phyloP scores from a whole-genome alignment of 1,140 invertebrate species.

The Matsumurasca onukii region DNA sequence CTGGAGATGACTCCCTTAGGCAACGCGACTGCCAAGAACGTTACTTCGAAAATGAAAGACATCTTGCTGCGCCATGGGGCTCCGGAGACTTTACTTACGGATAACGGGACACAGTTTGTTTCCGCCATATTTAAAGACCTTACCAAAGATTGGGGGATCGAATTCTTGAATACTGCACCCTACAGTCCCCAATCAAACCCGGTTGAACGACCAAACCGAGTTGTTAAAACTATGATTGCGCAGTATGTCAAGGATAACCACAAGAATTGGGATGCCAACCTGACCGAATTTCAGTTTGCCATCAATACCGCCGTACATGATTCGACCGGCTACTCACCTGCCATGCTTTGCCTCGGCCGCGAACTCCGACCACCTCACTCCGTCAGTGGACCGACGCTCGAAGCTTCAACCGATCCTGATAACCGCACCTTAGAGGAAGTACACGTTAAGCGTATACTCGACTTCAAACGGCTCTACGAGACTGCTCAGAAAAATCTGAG shows the following conservation, averaged over 20 bases:
- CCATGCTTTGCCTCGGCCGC: neutral
- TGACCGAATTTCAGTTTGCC: neutral
- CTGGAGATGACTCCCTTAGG: neutral
- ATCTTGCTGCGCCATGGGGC: neutral
- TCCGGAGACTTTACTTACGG: neutral
- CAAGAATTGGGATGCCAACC: constrained; percentile 35
- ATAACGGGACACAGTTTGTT: neutral
- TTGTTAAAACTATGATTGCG: constrained; percentile 47
- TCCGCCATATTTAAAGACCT: neutral
- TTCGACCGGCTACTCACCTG: neutral
- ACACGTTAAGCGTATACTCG: no score
- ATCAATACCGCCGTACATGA: neutral
- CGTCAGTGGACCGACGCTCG: neutral
- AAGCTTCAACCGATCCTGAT: neutral
- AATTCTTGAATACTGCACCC: neutral
- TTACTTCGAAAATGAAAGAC: neutral
- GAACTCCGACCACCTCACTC: neutral
- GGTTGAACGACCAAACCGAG: constrained; percentile 49
- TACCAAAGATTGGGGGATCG: neutral
- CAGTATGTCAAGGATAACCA: constrained; percentile 46
- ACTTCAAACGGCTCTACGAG: no score
- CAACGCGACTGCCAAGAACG: neutral
- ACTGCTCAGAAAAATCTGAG: no score
- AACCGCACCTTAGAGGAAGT: no score
- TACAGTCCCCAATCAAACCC: constrained; percentile 50